Base-by-base conservation (phyloP, 1,140 invertebrate genomes). In the Dolichoris vasculosae region DNA sequence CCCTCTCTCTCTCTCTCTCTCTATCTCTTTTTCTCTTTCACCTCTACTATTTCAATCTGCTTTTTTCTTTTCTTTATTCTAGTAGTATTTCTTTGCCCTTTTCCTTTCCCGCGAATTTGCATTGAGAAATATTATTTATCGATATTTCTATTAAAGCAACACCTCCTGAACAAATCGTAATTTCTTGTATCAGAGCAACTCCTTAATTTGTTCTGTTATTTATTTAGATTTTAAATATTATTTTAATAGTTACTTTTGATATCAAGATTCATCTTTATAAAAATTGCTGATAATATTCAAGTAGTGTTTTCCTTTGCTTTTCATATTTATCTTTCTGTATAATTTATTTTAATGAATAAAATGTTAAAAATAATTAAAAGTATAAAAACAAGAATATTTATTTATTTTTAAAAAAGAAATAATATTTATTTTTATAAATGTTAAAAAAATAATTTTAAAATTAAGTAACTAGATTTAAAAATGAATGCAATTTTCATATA, bases 101-200 rank as follows among this genome's bases (percentile, higher is more conserved):
- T 75, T 78, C 38, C 35, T 73, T 23, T 75, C 48, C 9, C 40
- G 13, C 38, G 83, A 80, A 85, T 80, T 85, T 85, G 64, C 83
- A 80, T 64, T 69, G 38, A 35, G 64, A 51, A 85, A 75, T 80
- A 80, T 85, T 80, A 85, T 80, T 85, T 80, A 85, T 79, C 76
- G 76, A 79, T 48, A 48, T 84, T 84, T 84, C 76, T 84, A 84
- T 84, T 79, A 84, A 79, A 59, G 76, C 76, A 59, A 84, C 76
- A 79, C 64, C 76, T 26, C 17, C 83, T 26, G 40, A 77, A 67
- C 82, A 83, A 77, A 83, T 78, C 83, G 75, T 40, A 30, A 63
- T 48, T 78, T 78, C 73, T 78, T 84, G n/a, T n/a, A n/a, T n/a
- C n/a, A n/a, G 17, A 38, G 15, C 35, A 38, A 69, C 67, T 38